Evolutionary conservation across 2,888 invertebrate species (phyloP), one percentile per base, ranked within the genome.

Genomic region (Netelia virgata): DNA sequence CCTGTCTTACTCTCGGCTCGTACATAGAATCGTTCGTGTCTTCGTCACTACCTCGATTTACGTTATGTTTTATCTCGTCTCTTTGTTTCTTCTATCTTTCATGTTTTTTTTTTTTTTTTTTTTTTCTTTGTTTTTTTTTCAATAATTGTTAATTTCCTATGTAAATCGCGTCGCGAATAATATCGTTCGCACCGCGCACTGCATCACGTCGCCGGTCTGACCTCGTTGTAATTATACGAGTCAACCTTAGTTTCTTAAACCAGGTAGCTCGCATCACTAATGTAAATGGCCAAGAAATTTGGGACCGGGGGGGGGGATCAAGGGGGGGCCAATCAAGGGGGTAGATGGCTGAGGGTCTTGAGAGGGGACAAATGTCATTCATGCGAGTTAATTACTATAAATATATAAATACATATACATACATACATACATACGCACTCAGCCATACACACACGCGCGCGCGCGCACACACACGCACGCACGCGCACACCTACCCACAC

Each of bases 141-240:
- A 47, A 66, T 69, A 16, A 43, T 59, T 47, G 50, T 78, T 61
- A 53, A 69, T 78, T 70, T 53, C 57, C 77, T 69, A 77, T 57
- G 6, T 57, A 57, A 69, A 47, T 69, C 69, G 69, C 69, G 61
- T 59, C 69, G 77, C 77, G 77, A 70, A 78, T 66, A 55, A 70
- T 57, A 55, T 70, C 59, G 59, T 78, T 78, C 69, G 77, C 69
- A 78, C 77, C 77, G 69, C 77, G 77, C 77, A 78, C 77, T 78
- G 77, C 77, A 70, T 78, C 69, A 78, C 77, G 77, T 55, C 61
- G 72, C 66, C 76, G 76, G 57, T 76, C 76, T 68, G 43, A 57
- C 57, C 72, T 72, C 36, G 66, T 57, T 74, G 47, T 47, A 14
- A 47, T 50, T 28, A 18, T 41, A 41, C 59, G 43, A 68, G 59